Evolutionary conservation across 2,797 vertebrate species (phyloP), one percentile per base, ranked within the genome.

Genomic region (Rhabdophis nuchalis): DNA sequence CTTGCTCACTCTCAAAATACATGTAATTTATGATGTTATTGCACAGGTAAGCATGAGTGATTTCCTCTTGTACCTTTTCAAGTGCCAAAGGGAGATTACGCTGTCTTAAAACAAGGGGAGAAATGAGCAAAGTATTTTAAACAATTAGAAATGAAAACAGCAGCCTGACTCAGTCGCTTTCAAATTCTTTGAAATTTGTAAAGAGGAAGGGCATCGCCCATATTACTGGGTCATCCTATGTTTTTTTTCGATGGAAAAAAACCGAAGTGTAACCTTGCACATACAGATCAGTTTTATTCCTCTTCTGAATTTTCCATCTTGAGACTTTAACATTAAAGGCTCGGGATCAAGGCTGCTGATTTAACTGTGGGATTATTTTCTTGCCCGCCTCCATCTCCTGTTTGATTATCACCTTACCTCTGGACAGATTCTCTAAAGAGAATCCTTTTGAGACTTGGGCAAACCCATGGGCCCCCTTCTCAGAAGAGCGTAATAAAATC

Each of bases 11-110:
- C 29, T 60, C 77, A 60, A 50, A 85, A 52, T 72, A 46, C 7
- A 60, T 27, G 14, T 20, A 4, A 11, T 25, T 82, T 82, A 82
- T 46, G 36, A 6, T 12, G 29, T n/a, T 56, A 5, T 23, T 23
- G 4, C 20, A 46, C 9, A 12, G 25, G 9, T 9, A 11, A 41
- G 36, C 20, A 9, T 1, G 0, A 2, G 1, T 18, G 14, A 20
- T 41, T 77, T 77, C 36, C 9, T 2, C 36, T 20, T 14, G 18
- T 2, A 5, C 8, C 56, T 90, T 85, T 52, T 46, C 9, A 23
- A 16, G 27, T 20, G 29, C 56, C 52, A 27, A 58, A 13, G 36
- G 27, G 29, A 13, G 10, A 4, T 91, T 52, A 12, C 4, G 27
- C 53, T 4, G 7, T 27, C 6, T 58, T 41, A 90, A 85, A 90